phyloP scores from a whole-genome alignment of 1,140 invertebrate species.

The Papilio polytes region DNA sequence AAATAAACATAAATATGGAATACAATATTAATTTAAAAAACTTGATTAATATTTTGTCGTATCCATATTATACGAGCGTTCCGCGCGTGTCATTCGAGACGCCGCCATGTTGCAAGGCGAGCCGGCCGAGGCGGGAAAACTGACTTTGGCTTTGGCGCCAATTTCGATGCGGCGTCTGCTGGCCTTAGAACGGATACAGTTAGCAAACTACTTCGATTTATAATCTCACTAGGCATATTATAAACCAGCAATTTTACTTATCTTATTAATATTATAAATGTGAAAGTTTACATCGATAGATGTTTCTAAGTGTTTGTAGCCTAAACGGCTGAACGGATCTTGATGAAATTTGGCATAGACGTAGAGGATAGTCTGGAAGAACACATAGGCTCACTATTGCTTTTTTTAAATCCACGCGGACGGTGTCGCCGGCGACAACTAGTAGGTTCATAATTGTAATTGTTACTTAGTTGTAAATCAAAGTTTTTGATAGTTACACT shows the following conservation, averaged over 20 bases:
- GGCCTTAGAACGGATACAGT: constrained; percentile 52
- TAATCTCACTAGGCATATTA: constrained; percentile 36
- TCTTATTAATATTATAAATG: too few relatives aligned
- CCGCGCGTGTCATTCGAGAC: constrained; percentile 76
- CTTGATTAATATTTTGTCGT: constrained; percentile 50
- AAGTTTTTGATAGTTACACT: not conserved
- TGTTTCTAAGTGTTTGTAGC: too few relatives aligned
- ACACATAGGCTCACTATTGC: too few relatives aligned
- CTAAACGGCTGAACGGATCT: too few relatives aligned
- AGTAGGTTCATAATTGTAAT: too few relatives aligned
- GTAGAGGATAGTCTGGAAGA: too few relatives aligned
- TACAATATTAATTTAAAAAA: not conserved
- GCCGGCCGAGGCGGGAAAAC: constrained; percentile 78
- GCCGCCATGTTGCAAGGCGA: constrained; percentile 81
- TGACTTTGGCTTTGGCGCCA: constrained; percentile 82
- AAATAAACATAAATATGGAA: not conserved
- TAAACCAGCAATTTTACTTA: not conserved
- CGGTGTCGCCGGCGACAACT: too few relatives aligned
- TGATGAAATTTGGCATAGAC: too few relatives aligned
- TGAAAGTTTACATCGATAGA: too few relatives aligned
- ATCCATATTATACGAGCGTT: constrained; percentile 62
- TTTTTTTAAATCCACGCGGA: too few relatives aligned
- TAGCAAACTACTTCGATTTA: constrained; percentile 5
- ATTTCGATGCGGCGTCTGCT: constrained; percentile 68
- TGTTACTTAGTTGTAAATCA: not conserved